phyloP scores from a whole-genome alignment of 2,113 vertebrate genomes.

The Thamnaconus septentrionalis region DNA sequence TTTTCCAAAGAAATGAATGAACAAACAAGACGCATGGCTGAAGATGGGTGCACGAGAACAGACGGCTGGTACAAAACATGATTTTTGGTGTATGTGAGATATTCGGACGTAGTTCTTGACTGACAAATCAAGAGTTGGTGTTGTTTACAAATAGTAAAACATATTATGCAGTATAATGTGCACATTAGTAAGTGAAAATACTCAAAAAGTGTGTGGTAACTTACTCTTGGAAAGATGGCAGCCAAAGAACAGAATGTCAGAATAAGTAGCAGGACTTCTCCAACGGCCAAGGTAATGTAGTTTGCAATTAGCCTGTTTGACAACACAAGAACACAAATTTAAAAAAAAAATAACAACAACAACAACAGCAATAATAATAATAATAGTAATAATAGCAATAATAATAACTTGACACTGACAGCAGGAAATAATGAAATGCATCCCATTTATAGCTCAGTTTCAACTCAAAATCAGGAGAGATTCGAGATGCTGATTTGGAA shows the following conservation, averaged over 20 bases:
- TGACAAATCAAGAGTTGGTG: too few relatives aligned
- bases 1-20: too few relatives aligned
- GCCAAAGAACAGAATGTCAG: conserved; percentile 91
- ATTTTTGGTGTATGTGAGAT: too few relatives aligned
- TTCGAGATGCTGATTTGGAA: not conserved
- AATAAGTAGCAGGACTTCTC: conserved; percentile 86
- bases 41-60: too few relatives aligned
- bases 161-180: too few relatives aligned
- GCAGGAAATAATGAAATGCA: not conserved
- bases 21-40: too few relatives aligned
- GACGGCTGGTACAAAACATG: too few relatives aligned
- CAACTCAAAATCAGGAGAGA: not conserved
- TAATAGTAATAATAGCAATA: not conserved
- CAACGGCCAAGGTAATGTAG: conserved; percentile 89
- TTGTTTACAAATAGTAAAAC: too few relatives aligned
- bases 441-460: not conserved
- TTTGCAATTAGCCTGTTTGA: conserved; percentile 84
- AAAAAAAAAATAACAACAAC: not conserved
- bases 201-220: conserved; percentile 30
- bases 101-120: too few relatives aligned
- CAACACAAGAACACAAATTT: conserved; percentile 17
- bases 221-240: conserved; percentile 93
- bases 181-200: not conserved
- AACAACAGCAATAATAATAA: not conserved
- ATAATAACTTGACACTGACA: not conserved